Conservation (phyloP, 2,797 vertebrate genomes). For the Sebastes kiyomatsui region DNA sequence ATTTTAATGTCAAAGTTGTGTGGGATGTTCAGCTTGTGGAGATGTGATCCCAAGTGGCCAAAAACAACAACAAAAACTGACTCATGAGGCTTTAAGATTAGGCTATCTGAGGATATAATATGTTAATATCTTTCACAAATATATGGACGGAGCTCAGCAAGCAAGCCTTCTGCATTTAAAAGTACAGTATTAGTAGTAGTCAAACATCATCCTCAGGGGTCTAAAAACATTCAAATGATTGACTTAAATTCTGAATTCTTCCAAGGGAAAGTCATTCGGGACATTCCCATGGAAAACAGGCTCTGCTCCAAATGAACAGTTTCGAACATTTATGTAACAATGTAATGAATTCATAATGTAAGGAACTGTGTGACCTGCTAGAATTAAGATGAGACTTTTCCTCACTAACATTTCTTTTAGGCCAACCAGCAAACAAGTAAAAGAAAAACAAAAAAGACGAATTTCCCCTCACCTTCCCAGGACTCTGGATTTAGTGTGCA, state of each 20-base stretch:
- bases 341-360: not conserved
- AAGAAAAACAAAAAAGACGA: not conserved
- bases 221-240: not conserved
- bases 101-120: too few species aligned
- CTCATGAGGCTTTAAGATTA: not conserved
- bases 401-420: not conserved
- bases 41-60: too few species aligned
- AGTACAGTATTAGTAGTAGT: not conserved
- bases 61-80: not conserved
- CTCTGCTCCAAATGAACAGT: not conserved
- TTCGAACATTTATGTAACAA: not conserved
- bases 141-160: too few species aligned
- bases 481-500: conserved; percentile 30
- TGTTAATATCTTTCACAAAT: too few species aligned
- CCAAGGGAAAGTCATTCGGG: not conserved
- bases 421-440: not conserved
- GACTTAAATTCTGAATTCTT: not conserved
- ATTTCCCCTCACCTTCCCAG: conserved; percentile 5
- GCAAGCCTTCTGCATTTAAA: not conserved
- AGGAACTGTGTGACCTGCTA: not conserved
- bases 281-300: not conserved
- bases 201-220: not conserved
- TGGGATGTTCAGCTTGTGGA: not conserved
- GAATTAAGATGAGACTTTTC: not conserved
- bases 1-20: not conserved